A percentile compares a stretch with the other conserved stretches of the same genome.
phyloP scores from a whole-genome alignment of 1,140 invertebrate species.

The Penaeus chinensis region DNA sequence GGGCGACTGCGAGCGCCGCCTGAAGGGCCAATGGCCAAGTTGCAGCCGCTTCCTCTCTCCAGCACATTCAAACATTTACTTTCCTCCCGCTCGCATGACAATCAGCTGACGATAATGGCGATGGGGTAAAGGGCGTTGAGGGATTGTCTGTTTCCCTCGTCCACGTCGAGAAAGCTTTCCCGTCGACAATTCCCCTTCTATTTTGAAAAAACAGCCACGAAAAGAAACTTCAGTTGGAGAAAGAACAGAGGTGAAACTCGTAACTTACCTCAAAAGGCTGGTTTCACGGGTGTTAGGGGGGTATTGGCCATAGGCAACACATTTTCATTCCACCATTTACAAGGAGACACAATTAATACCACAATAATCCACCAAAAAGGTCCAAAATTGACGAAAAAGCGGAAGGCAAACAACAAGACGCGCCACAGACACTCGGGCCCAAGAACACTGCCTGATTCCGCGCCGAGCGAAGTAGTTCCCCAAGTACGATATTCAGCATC shows the following conservation, averaged over 20 bases:
- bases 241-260: slow-evolving; percentile 38
- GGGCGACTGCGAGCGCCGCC: slow-evolving; percentile 30
- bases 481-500: background rate
- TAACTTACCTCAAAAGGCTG: slow-evolving; percentile 51
- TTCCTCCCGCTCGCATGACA: slow-evolving; percentile 33
- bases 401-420: slow-evolving; percentile 54
- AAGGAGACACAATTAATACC: slow-evolving; percentile 1
- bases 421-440: slow-evolving; percentile 52
- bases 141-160: background rate
- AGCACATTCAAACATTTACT: slow-evolving; percentile 47
- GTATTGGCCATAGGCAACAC: slow-evolving; percentile 30
- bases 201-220: slow-evolving; percentile 8
- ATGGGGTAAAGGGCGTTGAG: background rate
- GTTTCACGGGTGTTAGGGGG: slow-evolving; percentile 42
- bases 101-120: slow-evolving; percentile 27
- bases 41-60: slow-evolving; percentile 27
- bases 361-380: slow-evolving; percentile 28
- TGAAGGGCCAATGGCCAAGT: slow-evolving; percentile 56
- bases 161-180: background rate
- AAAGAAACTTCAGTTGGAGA: slow-evolving; percentile 51
- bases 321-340: slow-evolving; percentile 45
- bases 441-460: slow-evolving; percentile 46
- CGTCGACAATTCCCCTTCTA: background rate
- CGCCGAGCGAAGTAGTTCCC: slow-evolving; percentile 42
- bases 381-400: slow-evolving; percentile 41